phyloP scores from a whole-genome alignment of 1,140 invertebrate genomes.

The Sipha flava region DNA sequence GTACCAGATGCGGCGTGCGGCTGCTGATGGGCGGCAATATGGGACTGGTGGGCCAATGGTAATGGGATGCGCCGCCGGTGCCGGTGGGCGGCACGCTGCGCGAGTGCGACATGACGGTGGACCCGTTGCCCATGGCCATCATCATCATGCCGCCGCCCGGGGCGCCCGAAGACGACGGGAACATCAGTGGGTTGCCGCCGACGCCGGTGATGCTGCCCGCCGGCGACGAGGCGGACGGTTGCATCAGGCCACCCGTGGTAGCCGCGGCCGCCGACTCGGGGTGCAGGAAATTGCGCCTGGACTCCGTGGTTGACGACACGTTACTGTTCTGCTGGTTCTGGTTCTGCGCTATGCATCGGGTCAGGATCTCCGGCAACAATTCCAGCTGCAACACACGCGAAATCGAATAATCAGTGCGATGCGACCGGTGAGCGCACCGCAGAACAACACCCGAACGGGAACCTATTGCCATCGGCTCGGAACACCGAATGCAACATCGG shows the following conservation, averaged over 20 bases:
- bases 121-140: conserved; percentile 42
- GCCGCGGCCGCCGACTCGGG: conserved; percentile 51
- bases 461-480: no score
- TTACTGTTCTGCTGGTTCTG: conserved; percentile 39
- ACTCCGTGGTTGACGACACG: conserved; percentile 57
- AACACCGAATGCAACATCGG: no score
- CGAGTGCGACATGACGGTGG: conserved; percentile 49
- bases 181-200: conserved; percentile 49
- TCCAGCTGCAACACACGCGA: conserved; percentile 55
- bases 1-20: conserved; percentile 61
- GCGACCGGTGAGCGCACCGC: background rate
- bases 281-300: conserved; percentile 68
- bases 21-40: conserved; percentile 60
- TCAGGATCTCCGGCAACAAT: conserved; percentile 69
- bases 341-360: conserved; percentile 61
- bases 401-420: background rate
- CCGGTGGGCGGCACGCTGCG: conserved; percentile 49
- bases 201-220: conserved; percentile 17
- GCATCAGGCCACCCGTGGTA: background rate
- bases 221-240: conserved; percentile 19
- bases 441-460: background rate
- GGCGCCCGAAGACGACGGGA: conserved; percentile 34
- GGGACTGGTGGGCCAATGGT: conserved; percentile 64
- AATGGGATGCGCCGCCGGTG: conserved; percentile 44
- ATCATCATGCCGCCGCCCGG: conserved; percentile 36